A percentile compares a stretch with the other conserved stretches of the same genome.
phyloP scores from a whole-genome alignment of 2,113 vertebrate genomes.

The Motacilla tschutschensis region DNA sequence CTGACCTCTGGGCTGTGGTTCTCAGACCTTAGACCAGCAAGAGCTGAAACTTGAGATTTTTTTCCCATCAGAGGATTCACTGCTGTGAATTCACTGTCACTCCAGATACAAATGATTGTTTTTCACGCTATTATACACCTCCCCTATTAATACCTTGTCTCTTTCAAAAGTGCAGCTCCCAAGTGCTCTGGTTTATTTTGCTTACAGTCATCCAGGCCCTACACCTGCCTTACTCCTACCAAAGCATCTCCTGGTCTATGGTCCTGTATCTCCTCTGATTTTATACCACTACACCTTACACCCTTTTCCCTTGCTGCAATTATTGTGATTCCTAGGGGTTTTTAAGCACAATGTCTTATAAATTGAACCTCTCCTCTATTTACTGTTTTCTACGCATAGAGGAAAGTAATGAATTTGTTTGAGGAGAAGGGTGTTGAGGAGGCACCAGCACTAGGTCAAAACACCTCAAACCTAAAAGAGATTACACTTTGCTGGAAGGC shows the following conservation, averaged over 20 bases:
- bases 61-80: background rate
- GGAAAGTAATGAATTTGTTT: constrained; percentile 19
- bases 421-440: background rate
- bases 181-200: background rate
- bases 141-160: background rate
- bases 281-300: background rate
- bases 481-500: constrained; percentile 22
- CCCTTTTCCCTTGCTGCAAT: background rate
- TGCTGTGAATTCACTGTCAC: background rate
- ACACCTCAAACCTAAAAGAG: constrained; percentile 3
- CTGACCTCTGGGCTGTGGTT: background rate
- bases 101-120: background rate
- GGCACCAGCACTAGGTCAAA: background rate
- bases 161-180: background rate
- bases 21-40: background rate
- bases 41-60: background rate
- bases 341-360: background rate
- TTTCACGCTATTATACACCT: background rate
- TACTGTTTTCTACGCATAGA: background rate
- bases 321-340: background rate
- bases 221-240: background rate
- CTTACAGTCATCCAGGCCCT: background rate
- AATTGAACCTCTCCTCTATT: background rate
- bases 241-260: background rate
- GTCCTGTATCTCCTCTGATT: background rate